Percentiles rank a stretch among this genome's conserved stretches.
Evolutionary conservation across 2,797 vertebrate genomes (phyloP).

Genomic region (Cynopterus sphinx): DNA sequence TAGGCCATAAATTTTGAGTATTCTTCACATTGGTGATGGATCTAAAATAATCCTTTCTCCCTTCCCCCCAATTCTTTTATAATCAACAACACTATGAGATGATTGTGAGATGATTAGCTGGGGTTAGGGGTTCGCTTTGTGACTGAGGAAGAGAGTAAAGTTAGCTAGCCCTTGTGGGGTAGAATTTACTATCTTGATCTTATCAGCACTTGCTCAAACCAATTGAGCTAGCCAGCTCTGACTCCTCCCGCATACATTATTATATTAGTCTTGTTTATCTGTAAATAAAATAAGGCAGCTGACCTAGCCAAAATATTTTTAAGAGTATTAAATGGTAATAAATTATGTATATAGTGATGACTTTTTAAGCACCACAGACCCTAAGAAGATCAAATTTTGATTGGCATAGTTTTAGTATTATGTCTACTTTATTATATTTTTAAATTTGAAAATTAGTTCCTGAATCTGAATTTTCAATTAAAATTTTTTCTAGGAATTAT

Average conservation of each 20-base stretch:
- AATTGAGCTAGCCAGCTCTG: constrained; percentile 18
- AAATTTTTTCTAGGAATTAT: not conserved
- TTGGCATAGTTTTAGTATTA: constrained; percentile 30
- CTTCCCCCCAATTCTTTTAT: not conserved
- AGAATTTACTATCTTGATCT: not conserved
- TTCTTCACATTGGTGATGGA: not conserved
- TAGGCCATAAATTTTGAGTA: not conserved
- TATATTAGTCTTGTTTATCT: constrained; percentile 56
- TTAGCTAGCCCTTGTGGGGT: not conserved
- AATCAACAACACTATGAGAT: not conserved
- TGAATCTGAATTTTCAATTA: constrained; percentile 45
- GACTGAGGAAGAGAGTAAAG: constrained; percentile 38
- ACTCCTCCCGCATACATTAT: constrained; percentile 35
- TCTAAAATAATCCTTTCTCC: not conserved
- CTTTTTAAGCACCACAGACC: constrained; percentile 32
- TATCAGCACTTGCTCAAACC: constrained; percentile 53
- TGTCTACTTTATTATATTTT: not conserved
- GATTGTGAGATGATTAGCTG: not conserved
- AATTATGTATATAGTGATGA: constrained; percentile 53
- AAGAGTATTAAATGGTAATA: constrained; percentile 51
- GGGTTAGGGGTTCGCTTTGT: not conserved
- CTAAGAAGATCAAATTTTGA: constrained; percentile 57
- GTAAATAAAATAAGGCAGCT: constrained; percentile 60
- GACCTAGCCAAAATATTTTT: constrained; percentile 50
- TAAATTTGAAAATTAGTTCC: constrained; percentile 48